These are phyloP conservation scores for Dipus sagitta DNA, from an alignment of 2,797 vertebrate species.

Conservation along the genomic window DNA sequence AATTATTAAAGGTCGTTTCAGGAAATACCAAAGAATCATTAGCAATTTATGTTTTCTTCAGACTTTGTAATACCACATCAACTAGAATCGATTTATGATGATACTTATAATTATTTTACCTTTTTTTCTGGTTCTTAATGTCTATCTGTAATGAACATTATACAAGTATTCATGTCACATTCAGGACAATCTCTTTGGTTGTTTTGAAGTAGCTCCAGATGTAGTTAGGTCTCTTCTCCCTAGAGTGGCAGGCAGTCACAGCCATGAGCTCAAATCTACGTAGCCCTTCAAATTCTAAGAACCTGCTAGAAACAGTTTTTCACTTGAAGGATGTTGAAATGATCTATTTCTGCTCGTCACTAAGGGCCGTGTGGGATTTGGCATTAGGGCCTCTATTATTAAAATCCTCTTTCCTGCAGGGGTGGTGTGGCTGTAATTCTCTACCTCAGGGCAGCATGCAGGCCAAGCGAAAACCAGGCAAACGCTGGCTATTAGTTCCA, in stretches of 20 bases:
- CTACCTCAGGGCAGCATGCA: not conserved
- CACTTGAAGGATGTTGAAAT: constrained; percentile 53
- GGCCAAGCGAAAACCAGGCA: constrained; percentile 46
- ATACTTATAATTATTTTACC: not conserved
- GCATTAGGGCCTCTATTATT: constrained; percentile 52
- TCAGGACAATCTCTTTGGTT: not conserved
- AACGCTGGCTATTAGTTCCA: not conserved
- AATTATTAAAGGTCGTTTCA: not conserved
- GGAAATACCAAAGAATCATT: constrained; percentile 16
- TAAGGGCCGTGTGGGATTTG: constrained; percentile 33
- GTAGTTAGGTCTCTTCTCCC: constrained; percentile 3
- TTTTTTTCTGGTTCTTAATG: constrained; percentile 32
- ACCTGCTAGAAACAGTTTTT: constrained; percentile 36
- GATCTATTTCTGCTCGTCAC: constrained; percentile 1
- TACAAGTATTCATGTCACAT: not conserved
- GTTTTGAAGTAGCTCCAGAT: not conserved
- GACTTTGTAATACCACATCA: not conserved
- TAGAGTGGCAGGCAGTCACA: not conserved
- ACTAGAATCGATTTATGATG: not conserved
- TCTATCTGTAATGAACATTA: not conserved
- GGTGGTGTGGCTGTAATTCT: not conserved
- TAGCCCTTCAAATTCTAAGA: constrained; percentile 44
- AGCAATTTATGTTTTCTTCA: not conserved
- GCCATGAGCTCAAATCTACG: constrained; percentile 17
- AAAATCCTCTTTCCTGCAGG: constrained; percentile 37